Base-by-base conservation (phyloP, 2,797 vertebrate genomes). In the Siniperca obscura region DNA sequence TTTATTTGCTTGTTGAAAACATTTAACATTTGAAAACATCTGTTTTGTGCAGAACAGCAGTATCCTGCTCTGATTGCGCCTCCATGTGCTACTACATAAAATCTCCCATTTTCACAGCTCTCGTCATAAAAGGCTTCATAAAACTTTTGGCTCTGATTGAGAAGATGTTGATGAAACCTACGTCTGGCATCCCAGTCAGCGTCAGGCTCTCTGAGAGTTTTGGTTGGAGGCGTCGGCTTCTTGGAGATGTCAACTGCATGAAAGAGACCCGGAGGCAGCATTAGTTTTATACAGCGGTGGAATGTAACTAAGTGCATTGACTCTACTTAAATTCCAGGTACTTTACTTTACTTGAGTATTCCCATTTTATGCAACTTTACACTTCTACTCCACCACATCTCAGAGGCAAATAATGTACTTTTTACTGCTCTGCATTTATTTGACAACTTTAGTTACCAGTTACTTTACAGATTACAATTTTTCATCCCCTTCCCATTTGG, bases 111-210 rank as follows among this genome's bases (percentile, higher is more conserved):
- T 56, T 76, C 21, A 62, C n/a, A 30, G 70, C 1, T 19, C n/a
- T 71, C 21, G 2, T 65, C 52, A 19, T 71, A 60, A 70, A 83
- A 73, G 17, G 10, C 36, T 66, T 70, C 60, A 56, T 70, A 55
- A 82, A 82, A 52, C 13, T 3, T 72, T 19, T 71, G 30, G 50
- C 65, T 71, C 71, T 55, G 74, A 64, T 0, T 17, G 19, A 62
- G 5, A 8, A 1, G 27, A 68, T 27, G 62, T 14, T 22, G 25
- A 59, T 27, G n/a, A 82, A 74, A 87, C 89, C 17, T 50, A 46
- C 55, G 10, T 62, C 60, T 86, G 69, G 69, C 71, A 42, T 93
- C 87, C 90, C 84, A 91, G 81, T 88, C 75, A 1, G 53, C 14
- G 11, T 90, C 87, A 3, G 64, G 79, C 66, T 92, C 81, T 22